Conservation (phyloP, 1,140 invertebrate genomes). For the Argopecten irradians region DNA sequence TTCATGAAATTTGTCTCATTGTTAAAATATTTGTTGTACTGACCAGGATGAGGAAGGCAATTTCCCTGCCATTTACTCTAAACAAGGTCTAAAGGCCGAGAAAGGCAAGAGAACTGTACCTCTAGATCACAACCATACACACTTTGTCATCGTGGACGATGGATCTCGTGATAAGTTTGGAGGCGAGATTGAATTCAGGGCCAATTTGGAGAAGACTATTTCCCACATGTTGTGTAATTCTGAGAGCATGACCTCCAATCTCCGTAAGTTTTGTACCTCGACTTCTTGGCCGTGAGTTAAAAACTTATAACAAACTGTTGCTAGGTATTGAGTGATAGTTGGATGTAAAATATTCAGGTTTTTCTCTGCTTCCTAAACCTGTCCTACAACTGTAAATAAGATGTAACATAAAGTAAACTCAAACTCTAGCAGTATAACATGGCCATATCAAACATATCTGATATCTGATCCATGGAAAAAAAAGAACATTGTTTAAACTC, state of each 20-base stretch:
- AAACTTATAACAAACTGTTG: too few relatives aligned
- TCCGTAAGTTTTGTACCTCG: neutral
- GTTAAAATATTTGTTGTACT: neutral
- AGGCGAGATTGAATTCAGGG: conserved; percentile 73
- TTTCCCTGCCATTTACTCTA: conserved; percentile 63
- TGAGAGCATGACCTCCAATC: neutral
- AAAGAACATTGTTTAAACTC: too few relatives aligned
- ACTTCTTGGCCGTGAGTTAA: too few relatives aligned
- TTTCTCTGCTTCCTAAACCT: too few relatives aligned
- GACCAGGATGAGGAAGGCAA: conserved; percentile 45
- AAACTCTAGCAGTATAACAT: too few relatives aligned
- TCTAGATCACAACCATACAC: conserved; percentile 77
- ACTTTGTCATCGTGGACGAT: conserved; percentile 78
- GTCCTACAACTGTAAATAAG: too few relatives aligned
- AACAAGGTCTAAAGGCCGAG: conserved; percentile 37
- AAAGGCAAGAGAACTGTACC: conserved; percentile 50
- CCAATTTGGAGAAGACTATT: conserved; percentile 67
- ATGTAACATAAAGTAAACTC: too few relatives aligned
- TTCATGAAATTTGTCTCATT: conserved; percentile 44
- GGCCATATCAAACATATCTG: too few relatives aligned
- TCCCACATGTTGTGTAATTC: conserved; percentile 24
- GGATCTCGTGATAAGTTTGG: conserved; percentile 75
- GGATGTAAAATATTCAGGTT: too few relatives aligned
- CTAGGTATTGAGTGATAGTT: too few relatives aligned
- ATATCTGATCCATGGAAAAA: too few relatives aligned